A percentile compares a stretch with the other conserved stretches of the same genome.
phyloP scores from a whole-genome alignment of 1,140 invertebrate species.

The Trichonephila clavipes region DNA sequence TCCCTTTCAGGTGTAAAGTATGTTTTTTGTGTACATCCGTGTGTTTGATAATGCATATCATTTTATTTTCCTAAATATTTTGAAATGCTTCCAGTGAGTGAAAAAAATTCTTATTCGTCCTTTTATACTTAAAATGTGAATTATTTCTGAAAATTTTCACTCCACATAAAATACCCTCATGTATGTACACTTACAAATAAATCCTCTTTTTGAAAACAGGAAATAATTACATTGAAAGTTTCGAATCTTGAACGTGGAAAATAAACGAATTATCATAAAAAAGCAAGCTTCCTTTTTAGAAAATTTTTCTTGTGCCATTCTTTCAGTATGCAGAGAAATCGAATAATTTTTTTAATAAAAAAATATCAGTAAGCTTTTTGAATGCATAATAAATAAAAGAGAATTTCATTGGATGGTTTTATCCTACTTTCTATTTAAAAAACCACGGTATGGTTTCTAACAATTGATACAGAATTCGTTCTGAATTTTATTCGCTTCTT shows the following conservation, averaged over 20 bases:
- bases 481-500: background rate
- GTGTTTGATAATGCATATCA: too few relatives aligned
- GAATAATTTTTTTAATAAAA: background rate
- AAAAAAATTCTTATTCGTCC: too few relatives aligned
- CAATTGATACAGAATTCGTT: conserved; percentile 14
- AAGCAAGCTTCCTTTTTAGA: background rate
- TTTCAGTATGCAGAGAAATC: background rate
- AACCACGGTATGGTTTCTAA: background rate
- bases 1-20: too few relatives aligned
- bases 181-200: too few relatives aligned
- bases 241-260: background rate
- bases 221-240: background rate
- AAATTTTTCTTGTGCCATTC: background rate
- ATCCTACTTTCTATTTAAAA: background rate
- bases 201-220: background rate
- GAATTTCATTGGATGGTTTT: background rate
- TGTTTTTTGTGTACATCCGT: too few relatives aligned
- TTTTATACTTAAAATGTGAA: too few relatives aligned
- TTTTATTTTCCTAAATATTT: too few relatives aligned
- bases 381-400: background rate
- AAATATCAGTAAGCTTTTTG: background rate
- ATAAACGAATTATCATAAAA: background rate
- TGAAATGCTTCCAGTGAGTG: too few relatives aligned
- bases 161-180: too few relatives aligned
- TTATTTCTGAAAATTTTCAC: too few relatives aligned